Evolutionary conservation across 2,888 invertebrate species (phyloP), one percentile per base, ranked within the genome.

Genomic region (Ochropacha duplaris): DNA sequence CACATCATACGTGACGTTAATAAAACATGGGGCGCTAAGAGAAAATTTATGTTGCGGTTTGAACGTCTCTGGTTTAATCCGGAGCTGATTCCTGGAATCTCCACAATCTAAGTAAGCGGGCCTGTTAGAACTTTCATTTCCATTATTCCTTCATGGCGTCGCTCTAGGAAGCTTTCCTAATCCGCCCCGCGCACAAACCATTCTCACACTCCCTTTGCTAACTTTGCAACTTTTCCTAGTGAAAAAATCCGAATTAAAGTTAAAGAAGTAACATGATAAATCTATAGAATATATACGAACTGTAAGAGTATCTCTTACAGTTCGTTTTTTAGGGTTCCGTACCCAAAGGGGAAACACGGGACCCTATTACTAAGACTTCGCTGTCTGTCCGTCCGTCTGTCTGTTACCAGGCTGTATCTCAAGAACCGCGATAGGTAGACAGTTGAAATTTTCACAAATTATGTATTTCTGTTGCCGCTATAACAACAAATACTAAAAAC

Each of bases 11-110:
- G 51, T 50, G 54, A 64, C 60, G 67, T 64, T 68, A 2, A 68
- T 71, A 72, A 73, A 79, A 79, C 79, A 81, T 68, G 65, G 71
- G 68, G 72, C 68, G 79, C 76, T 78, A 79, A 81, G 76, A 79
- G 77, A 71, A 78, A 86, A 88, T 88, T 84, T 84, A 88, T 87
- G 84, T 84, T 78, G 82, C 76, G 83, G 84, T 81, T 77, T 74
- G 76, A 83, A 83, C 81, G 82, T 84, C 85, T 86, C 86, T 83
- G 79, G 81, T 83, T 83, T 87, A 88, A 88, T 87, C 85, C 83
- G 72, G 70, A 76, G 76, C 75, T 75, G 79, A 84, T 82, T 79
- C 77, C 79, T 78, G 79, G 75, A 79, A 82, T 81, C 85, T 83
- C 71, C 84, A 81, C 82, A 85, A 85, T 87, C 83, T 85, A 81